A percentile compares a stretch with the other conserved stretches of the same genome.
phyloP scores from a whole-genome alignment of 2,888 invertebrate species.

The Perdita meconis region DNA sequence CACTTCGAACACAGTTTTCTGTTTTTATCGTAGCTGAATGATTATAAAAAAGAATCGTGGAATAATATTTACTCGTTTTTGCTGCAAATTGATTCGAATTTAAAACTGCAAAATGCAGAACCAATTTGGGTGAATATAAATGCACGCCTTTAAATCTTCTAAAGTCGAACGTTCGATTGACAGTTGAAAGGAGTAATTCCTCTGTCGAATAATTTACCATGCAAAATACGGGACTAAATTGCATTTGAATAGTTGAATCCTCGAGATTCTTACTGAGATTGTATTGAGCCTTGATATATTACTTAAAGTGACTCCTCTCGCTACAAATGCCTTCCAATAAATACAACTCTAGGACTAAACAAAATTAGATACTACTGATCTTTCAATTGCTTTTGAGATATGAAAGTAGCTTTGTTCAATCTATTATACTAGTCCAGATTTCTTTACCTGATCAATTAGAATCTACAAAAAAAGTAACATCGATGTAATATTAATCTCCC shows the following conservation, averaged over 20 bases:
- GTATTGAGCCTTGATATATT: constrained; percentile 17
- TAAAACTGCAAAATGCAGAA: no score
- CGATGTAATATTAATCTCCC: no score
- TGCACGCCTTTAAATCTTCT: background rate
- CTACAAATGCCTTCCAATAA: background rate
- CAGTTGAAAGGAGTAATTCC: constrained; percentile 21
- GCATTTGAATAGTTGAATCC: constrained; percentile 62
- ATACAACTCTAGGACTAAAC: constrained; percentile 5
- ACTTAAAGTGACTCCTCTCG: background rate
- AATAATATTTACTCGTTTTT: no score
- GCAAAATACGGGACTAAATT: constrained; percentile 43
- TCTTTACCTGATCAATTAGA: no score
- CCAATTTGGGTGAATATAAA: background rate
- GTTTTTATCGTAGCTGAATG: background rate
- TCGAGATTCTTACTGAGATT: background rate
- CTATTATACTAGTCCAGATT: background rate
- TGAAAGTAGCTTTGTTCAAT: no score
- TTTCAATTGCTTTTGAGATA: constrained; percentile 10
- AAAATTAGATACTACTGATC: constrained; percentile 5
- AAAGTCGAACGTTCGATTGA: background rate
- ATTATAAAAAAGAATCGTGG: no score
- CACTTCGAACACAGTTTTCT: no score
- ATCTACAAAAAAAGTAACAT: no score
- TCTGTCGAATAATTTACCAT: constrained; percentile 54
- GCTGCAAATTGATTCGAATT: no score